phyloP scores from a whole-genome alignment of 1,140 invertebrate species.

The Drosophila saltans region DNA sequence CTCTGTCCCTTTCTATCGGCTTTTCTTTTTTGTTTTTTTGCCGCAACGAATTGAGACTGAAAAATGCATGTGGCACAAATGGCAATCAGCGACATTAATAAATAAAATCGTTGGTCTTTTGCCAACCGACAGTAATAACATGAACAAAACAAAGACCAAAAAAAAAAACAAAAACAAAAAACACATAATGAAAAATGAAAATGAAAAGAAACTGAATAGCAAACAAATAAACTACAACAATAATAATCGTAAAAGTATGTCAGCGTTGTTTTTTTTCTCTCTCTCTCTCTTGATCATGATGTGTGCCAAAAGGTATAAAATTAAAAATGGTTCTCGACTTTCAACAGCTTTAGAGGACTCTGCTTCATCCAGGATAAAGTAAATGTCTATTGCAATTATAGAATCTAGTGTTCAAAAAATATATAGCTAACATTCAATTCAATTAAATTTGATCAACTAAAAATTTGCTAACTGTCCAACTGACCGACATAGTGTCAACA shows the following conservation, averaged over 20 bases:
- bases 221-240: constrained; percentile 20
- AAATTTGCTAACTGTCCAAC: not conserved
- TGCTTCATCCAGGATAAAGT: too few relatives aligned
- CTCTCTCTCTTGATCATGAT: constrained; percentile 5
- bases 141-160: constrained; percentile 45
- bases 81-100: constrained; percentile 68
- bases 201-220: constrained; percentile 8
- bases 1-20: not conserved
- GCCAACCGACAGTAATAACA: constrained; percentile 60
- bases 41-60: constrained; percentile 23
- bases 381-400: not conserved
- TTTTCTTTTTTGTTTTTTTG: constrained; percentile 12
- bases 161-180: constrained; percentile 49
- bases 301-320: constrained; percentile 37
- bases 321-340: not conserved
- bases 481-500: not conserved
- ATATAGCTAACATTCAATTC: not conserved
- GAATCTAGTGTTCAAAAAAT: not conserved
- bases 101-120: constrained; percentile 67
- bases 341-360: not conserved
- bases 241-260: constrained; percentile 51
- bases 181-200: constrained; percentile 27
- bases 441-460: not conserved
- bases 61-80: constrained; percentile 57
- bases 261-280: constrained; percentile 37